Percentiles rank a stretch among this genome's conserved stretches.
These are phyloP conservation scores for Chloroceryle aenea DNA, from an alignment of 2,113 vertebrate genomes.

Conservation along the genomic window DNA sequence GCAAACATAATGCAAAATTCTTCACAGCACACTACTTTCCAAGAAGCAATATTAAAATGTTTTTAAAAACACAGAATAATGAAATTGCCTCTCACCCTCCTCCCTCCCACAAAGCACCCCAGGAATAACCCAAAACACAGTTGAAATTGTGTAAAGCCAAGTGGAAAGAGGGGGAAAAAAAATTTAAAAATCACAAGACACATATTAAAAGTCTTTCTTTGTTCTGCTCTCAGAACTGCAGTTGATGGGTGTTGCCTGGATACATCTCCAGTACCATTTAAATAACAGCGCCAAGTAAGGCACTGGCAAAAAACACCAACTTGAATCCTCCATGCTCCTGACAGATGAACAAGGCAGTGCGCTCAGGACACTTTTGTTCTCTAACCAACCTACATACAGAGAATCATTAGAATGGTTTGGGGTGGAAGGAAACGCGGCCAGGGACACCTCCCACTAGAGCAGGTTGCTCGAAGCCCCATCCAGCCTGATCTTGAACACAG, in stretches of 20 bases:
- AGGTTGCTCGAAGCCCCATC: too few species aligned
- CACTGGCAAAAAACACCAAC: background rate
- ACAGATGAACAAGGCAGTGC: background rate
- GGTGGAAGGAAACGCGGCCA: too few species aligned
- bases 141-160: background rate
- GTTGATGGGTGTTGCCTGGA: background rate
- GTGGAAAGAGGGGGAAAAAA: background rate
- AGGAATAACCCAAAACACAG: background rate
- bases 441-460: too few species aligned
- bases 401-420: too few species aligned
- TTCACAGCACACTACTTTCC: background rate
- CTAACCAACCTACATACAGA: background rate
- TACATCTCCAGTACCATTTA: background rate
- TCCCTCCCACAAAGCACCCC: background rate
- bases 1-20: constrained; percentile 16
- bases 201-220: background rate
- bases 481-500: too few species aligned
- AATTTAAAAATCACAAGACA: rapidly evolving
- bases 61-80: background rate
- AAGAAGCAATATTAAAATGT: background rate
- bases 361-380: background rate
- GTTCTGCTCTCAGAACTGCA: background rate
- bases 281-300: background rate
- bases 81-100: background rate
- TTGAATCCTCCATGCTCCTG: background rate